Evolutionary conservation across 2,113 vertebrate species (phyloP).

Genomic region (Cisticola juncidis): DNA sequence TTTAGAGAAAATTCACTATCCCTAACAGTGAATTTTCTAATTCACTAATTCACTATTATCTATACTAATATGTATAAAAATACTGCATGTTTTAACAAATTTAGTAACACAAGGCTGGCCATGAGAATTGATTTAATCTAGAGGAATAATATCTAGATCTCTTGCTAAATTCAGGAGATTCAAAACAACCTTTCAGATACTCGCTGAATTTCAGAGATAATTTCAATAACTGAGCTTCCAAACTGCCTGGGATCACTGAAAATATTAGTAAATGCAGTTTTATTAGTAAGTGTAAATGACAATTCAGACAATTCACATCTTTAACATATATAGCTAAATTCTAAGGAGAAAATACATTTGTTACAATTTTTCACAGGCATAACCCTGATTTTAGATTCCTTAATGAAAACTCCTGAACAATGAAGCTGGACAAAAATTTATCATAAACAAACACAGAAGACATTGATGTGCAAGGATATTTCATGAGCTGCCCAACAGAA

Average conservation of each 20-base stretch:
- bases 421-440: not conserved
- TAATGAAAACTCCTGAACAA: not conserved
- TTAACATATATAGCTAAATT: not conserved
- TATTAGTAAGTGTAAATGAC: not conserved
- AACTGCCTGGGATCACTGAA: not conserved
- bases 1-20: not conserved
- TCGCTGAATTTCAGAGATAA: not conserved
- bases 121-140: not conserved
- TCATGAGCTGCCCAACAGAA: not conserved
- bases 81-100: accelerated
- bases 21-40: no score
- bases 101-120: not conserved
- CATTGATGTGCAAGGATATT: not conserved
- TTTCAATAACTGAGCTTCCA: not conserved
- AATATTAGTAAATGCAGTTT: not conserved
- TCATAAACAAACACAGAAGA: not conserved
- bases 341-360: not conserved
- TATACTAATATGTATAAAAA: not conserved
- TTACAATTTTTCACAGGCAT: not conserved
- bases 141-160: not conserved
- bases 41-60: no score
- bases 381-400: not conserved
- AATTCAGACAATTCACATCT: not conserved
- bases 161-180: not conserved
- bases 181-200: not conserved